Base-by-base conservation (phyloP, 2,797 vertebrate species). In the Lemur catta region DNA sequence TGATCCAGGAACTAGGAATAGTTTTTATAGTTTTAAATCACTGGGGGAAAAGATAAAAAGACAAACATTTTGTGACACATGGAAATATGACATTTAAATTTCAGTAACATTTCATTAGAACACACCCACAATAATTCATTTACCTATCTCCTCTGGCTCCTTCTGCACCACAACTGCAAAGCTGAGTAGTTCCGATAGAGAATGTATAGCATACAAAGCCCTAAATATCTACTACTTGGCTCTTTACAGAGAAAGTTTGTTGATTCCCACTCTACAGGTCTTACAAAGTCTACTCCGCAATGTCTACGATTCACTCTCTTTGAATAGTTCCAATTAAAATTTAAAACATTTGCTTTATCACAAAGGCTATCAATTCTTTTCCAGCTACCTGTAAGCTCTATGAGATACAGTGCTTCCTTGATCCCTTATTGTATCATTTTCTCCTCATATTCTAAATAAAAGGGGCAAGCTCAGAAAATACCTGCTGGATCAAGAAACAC, bases 381-480 rank as follows among this genome's bases (percentile, higher is more conserved):
- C 88, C 41, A 93, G 35, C 12, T 41, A 84, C 41, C 30, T 87
- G 14, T 52, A 90, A 80, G 26, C 57, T 41, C 59, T 95, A 63
- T 33, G 76, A 61, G 28, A 65, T 17, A 78, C 17, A 35, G 28
- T 22, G 13, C 35, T 48, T 67, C 81, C 85, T 46, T 63, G 38
- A 48, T 71, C 48, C 10, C 35, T 86, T 92, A 78, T 33, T 43
- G 55, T 20, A 75, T 35, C 50, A 85, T 43, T 96, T 46, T 65
- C n/a, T 92, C 63, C 38, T 76, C 63, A 74, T 87, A 92, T 6
- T 96, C 82, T 91, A 96, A 96, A 91, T 88, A 82, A 76, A 97
- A 75, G 46, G 48, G 33, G 15, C 55, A 92, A 76, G 28, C 33
- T 78, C 95, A 92, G 69, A 96, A 41, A 94, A 50, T 30, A 90